Conservation (phyloP, 2,797 vertebrate genomes). For the Peromyscus eremicus region DNA sequence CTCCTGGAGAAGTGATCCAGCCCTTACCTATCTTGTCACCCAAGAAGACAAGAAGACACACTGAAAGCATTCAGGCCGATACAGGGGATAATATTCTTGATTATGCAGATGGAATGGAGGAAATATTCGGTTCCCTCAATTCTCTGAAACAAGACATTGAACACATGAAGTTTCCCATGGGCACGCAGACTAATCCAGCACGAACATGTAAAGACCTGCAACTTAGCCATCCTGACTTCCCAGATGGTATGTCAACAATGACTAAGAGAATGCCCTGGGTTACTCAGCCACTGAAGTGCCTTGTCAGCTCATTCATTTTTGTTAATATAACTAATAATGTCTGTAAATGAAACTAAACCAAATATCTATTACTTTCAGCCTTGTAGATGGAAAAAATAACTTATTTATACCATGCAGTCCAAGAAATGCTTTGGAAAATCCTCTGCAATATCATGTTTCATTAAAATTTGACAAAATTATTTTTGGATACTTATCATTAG, state of each 20-base stretch:
- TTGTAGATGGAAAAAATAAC: conserved; percentile 26
- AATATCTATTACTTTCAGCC: conserved; percentile 37
- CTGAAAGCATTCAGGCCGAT: conserved; percentile 93
- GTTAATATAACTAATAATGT: conserved; percentile 50
- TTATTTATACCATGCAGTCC: background rate
- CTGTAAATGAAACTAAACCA: conserved; percentile 55
- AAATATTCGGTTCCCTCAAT: conserved; percentile 97
- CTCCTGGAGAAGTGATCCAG: conserved; percentile 97
- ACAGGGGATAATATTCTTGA: conserved; percentile 92
- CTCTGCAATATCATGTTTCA: conserved; percentile 53
- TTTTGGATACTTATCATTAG: background rate
- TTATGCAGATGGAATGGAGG: conserved; percentile 97
- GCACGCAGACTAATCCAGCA: conserved; percentile 96
- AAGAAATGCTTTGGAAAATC: background rate
- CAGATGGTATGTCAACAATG: conserved; percentile 91
- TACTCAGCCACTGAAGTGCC: background rate
- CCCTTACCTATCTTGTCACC: conserved; percentile 95
- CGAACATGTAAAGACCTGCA: conserved; percentile 98
- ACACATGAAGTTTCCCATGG: conserved; percentile 99
- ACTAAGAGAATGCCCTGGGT: background rate
- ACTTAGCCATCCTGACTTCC: conserved; percentile 97
- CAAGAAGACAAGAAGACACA: conserved; percentile 94
- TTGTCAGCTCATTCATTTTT: conserved; percentile 18
- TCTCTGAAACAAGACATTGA: conserved; percentile 98
- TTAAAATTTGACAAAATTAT: conserved; percentile 46